A percentile compares a stretch with the other conserved stretches of the same genome.
Conservation (phyloP, 2,113 vertebrate species). For the Dinomys branickii region DNA sequence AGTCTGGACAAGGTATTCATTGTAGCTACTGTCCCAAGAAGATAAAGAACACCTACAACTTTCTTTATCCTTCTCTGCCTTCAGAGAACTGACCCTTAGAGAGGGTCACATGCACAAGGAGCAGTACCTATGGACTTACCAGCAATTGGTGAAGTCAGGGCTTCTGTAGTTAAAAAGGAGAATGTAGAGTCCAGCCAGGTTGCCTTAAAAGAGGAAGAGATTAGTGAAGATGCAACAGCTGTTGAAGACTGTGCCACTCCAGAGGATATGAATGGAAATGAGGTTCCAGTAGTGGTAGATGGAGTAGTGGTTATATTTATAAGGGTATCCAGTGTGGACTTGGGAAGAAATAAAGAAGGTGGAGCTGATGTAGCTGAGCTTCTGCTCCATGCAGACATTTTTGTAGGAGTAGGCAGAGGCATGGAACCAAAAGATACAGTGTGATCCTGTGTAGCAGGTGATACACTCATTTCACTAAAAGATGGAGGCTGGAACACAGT, state of each 20-base stretch:
- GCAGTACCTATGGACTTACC: constrained; percentile 33
- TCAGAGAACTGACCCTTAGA: constrained; percentile 29
- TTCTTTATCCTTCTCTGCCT: constrained; percentile 34
- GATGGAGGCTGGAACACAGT: constrained; percentile 12
- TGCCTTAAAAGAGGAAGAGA: constrained; percentile 50
- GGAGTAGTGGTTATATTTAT: neutral
- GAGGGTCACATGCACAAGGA: neutral
- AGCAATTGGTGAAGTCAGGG: neutral
- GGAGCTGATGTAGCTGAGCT: neutral
- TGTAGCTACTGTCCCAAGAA: constrained; percentile 9
- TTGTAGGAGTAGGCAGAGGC: neutral
- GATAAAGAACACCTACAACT: neutral
- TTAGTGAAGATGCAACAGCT: constrained; percentile 29
- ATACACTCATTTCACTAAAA: constrained; percentile 26
- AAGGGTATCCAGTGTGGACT: neutral
- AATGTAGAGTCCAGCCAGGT: neutral
- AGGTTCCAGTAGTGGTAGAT: neutral
- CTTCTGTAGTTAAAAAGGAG: constrained; percentile 48
- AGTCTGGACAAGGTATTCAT: neutral
- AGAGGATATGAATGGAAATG: neutral
- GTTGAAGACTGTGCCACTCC: constrained; percentile 1
- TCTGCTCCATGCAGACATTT: constrained; percentile 40
- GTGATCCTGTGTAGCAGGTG: neutral
- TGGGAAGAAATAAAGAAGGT: constrained; percentile 32
- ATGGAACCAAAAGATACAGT: neutral